Base-by-base conservation (phyloP, 2,797 vertebrate species). In the Tauraco hartlaubi region DNA sequence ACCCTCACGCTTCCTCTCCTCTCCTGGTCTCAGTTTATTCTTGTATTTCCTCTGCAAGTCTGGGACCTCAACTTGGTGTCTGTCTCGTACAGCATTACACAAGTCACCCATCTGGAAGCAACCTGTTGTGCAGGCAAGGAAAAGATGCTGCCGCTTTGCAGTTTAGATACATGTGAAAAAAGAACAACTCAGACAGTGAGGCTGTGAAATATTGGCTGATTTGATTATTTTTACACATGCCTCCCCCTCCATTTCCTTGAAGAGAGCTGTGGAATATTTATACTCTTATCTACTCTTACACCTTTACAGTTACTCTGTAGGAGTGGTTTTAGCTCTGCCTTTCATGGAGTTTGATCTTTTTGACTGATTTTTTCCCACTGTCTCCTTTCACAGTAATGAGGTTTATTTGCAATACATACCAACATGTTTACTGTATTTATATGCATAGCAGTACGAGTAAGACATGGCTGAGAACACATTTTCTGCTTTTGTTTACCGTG, bases 41-140 rank as follows among this genome's bases (percentile, higher is more conserved):
- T 89, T 92, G 67, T 56, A 64, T 92, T 95, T 96, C 93, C 91
- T 94, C 74, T 88, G 74, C 77, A 90, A 82, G 44, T 48, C 88
- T 91, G 71, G 73, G 83, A 69, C 73, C 56, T 86, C 22, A 0
- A 39, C 61, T 90, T 74, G 22, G n/a, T 92, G 79, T 93, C 79
- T 92, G 79, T 93, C 79, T 90, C 8, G 2, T 41, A 28, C 13
- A 46, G 55, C 9, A 3, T 96, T 96, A 88, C 62, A 62, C 74
- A 93, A 96, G 85, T 23, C 59, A 90, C 74, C 83, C 94, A 96
- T 95, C 91, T 96, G 96, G 96, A 92, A 90, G 88, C 84, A 94
- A 91, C 3, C 4, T 95, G 95, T 78, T 85, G 55, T 76, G 48
- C 93, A 93, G 93, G 25, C 66, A 55, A 85, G 77, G 35, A 92